Evolutionary conservation across 2,888 invertebrate species (phyloP), one percentile per base, ranked within the genome.

Genomic region (Sepiola atlantica): DNA sequence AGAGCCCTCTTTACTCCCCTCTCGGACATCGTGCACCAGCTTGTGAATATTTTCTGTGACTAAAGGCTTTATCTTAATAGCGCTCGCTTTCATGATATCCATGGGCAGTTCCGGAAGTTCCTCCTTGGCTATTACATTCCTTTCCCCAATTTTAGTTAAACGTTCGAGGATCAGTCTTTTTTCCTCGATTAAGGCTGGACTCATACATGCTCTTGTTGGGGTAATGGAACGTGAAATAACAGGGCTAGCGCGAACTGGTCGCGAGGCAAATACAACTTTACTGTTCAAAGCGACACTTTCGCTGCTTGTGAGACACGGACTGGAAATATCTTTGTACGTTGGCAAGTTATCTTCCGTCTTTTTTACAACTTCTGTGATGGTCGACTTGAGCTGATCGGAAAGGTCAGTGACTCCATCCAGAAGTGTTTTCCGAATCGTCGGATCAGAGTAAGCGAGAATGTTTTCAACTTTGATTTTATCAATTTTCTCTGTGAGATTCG

Each of bases 81-180:
- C 92, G 54, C 92, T 92, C 18, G 92, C 92, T 92, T 24, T 92
- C 18, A 92, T 54, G 28, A 92, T 21, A 92, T 92, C 92, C 92
- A 92, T 92, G 28, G 92, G 92, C 14, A 92, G 32, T 18, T 92
- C 92, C 0, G 92, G 92, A 1, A 92, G 55, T 92, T 92, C 92
- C 32, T 92, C 92, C 14, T 92, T 92, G 24, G 6, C 55, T 28
- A 92, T 32, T 21, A 55, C 28, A n/a, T 55, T 92, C 20, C n/a
- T 54, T 28, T 55, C 92, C 1, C n/a, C n/a, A n/a, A 92, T 92
- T 92, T 92, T 92, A 18, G 10, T 21, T 12, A 92, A 16, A n/a
- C 92, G 45, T 54, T 92, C 92, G 16, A 92, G 55, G 55, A 92
- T 92, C 14, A 55, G 12, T 54, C 54, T 55, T 28, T 92, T 92